Percentiles rank a stretch among this genome's conserved stretches.
Conservation (phyloP, 1,140 invertebrate species). For the Bombus consobrinus region DNA sequence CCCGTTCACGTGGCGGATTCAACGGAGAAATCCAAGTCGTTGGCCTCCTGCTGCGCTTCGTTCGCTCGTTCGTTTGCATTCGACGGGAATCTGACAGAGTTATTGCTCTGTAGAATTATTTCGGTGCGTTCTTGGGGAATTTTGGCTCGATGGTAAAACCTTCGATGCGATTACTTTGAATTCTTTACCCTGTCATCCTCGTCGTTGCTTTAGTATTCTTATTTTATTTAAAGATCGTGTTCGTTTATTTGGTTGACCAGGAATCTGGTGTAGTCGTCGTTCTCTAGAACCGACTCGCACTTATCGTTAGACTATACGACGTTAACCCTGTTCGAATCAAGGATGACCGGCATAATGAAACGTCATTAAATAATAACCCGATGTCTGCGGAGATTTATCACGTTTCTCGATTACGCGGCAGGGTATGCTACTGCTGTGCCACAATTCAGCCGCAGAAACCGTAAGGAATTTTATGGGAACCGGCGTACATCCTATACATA, state of each 20-base stretch:
- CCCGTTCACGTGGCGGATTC: not conserved
- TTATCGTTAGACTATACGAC: not conserved
- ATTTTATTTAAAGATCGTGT: too few species aligned
- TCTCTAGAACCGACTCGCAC: too few species aligned
- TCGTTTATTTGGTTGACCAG: too few species aligned
- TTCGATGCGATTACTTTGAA: too few species aligned
- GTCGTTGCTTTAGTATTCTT: too few species aligned
- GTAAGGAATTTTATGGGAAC: constrained; percentile 78
- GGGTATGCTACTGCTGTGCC: constrained; percentile 50
- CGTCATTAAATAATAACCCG: constrained; percentile 56
- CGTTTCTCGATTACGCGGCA: constrained; percentile 54
- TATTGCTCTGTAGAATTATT: not conserved
- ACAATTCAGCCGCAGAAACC: constrained; percentile 74
- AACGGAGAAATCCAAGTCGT: constrained; percentile 2
- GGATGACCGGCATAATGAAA: not conserved
- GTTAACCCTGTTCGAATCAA: not conserved
- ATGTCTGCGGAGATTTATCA: constrained; percentile 42
- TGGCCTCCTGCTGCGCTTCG: too few species aligned
- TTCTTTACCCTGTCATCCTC: too few species aligned
- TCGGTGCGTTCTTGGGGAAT: too few species aligned
- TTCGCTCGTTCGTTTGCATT: not conserved
- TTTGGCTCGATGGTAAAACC: too few species aligned
- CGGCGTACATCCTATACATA: constrained; percentile 59
- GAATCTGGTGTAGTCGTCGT: too few species aligned
- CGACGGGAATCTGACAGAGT: not conserved